phyloP scores from a whole-genome alignment of 1,140 invertebrate species.

The Batillaria attramentaria region DNA sequence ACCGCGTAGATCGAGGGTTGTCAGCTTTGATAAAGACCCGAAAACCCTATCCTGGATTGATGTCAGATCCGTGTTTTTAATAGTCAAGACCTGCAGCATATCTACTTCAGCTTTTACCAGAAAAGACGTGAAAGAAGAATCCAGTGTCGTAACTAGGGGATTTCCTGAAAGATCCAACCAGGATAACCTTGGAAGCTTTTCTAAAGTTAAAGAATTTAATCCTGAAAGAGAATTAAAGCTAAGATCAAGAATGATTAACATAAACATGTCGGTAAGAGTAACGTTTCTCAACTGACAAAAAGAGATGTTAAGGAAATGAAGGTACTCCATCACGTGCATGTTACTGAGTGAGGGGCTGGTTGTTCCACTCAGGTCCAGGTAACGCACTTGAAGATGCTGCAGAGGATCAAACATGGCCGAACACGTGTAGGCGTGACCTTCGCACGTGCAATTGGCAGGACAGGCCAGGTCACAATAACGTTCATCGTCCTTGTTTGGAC shows the following conservation, averaged over 20 bases:
- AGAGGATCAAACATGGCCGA: neutral
- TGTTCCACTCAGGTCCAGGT: slow-evolving; percentile 19
- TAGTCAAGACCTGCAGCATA: slow-evolving; percentile 18
- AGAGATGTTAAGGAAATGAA: slow-evolving; percentile 32
- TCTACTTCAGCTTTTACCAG: neutral
- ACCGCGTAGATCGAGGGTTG: slow-evolving; percentile 29
- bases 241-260: slow-evolving; percentile 23
- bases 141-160: slow-evolving; percentile 21
- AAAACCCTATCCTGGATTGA: slow-evolving; percentile 29
- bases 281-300: neutral
- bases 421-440: slow-evolving; percentile 28
- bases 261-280: neutral
- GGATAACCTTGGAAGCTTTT: neutral
- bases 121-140: slow-evolving; percentile 28
- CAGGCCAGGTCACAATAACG: slow-evolving; percentile 18
- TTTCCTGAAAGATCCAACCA: slow-evolving; percentile 32
- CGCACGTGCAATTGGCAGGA: slow-evolving; percentile 29
- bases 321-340: neutral
- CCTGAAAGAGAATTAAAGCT: slow-evolving; percentile 18
- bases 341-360: neutral
- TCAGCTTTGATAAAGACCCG: slow-evolving; percentile 1
- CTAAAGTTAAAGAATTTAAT: slow-evolving; percentile 25
- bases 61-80: slow-evolving; percentile 14
- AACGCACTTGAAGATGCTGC: neutral
- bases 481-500: slow-evolving; percentile 37